Evolutionary conservation across 2,888 invertebrate species (phyloP), one percentile per base, ranked within the genome.

Genomic region (Caradrina clavipalpis): DNA sequence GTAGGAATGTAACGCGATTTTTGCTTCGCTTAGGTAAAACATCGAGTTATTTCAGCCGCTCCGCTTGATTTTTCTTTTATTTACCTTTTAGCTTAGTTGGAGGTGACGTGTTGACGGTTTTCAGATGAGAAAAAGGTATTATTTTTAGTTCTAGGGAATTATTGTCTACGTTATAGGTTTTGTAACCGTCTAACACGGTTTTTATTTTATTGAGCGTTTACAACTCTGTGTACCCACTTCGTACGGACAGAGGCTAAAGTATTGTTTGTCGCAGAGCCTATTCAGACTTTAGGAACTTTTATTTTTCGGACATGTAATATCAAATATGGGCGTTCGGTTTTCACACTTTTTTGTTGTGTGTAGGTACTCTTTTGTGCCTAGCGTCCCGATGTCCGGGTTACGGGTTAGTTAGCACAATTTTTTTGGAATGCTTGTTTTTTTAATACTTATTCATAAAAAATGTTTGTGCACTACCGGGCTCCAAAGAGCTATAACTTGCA

Each of bases 231-330:
- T 26, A 59, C 56, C 61, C 75, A 65, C 45, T 76, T 72, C 62
- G 61, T 62, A 59, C 59, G n/a, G 54, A 68, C 53, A 71, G 64
- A 47, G 45, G 49, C 53, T 50, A 31, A 67, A 63, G 51, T 61
- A 76, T 80, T 72, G 50, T 72, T 76, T 65, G 78, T 65, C 58
- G 63, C 60, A 22, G 17, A 66, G 31, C 19, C 51, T 22, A 62
- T 50, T 68, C 42, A 35, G 60, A 59, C 61, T 61, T 51, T 39
- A 26, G 53, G 61, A 31, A 55, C 19, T 56, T 69, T 63, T 54
- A 49, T 69, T 77, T 78, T 69, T 69, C 59, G 69, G 22, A 56
- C 75, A 53, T 75, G 55, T 61, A 61, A 69, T 69, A 76, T 56
- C 50, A 69, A 76, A 76, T 62, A 55, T 58, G 42, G n/a, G 45